A percentile compares a stretch with the other conserved stretches of the same genome.
Evolutionary conservation across 2,888 invertebrate species (phyloP).

Genomic region (Ormia ochracea): DNA sequence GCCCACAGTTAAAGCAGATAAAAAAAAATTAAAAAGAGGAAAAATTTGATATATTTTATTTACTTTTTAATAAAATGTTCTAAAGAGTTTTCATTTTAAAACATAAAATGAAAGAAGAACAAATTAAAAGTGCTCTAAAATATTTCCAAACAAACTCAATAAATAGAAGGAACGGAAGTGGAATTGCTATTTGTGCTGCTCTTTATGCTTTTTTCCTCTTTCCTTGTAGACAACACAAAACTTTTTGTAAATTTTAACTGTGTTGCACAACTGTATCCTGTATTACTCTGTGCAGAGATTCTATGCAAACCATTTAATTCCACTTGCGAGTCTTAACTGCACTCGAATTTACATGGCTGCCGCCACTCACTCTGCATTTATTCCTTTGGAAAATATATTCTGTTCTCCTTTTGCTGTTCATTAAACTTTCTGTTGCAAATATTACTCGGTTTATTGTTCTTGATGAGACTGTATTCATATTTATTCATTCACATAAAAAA

Average conservation of each 20-base stretch:
- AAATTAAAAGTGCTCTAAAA: background rate
- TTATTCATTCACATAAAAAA: constrained; percentile 26
- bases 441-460: constrained; percentile 47
- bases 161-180: background rate
- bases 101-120: background rate
- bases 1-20: no score
- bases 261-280: background rate
- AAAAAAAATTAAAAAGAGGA: no score
- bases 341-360: constrained; percentile 14
- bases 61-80: constrained; percentile 15
- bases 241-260: constrained; percentile 29
- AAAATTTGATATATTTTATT: background rate
- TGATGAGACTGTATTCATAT: constrained; percentile 36
- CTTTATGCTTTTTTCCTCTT: background rate
- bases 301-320: constrained; percentile 30
- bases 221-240: background rate
- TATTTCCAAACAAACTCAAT: background rate
- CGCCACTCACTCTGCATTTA: background rate
- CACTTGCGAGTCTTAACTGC: constrained; percentile 7
- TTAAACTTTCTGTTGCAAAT: constrained; percentile 45
- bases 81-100: background rate
- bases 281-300: constrained; percentile 5
- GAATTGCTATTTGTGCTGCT: background rate
- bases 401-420: background rate
- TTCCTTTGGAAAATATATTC: background rate